Percentiles rank a stretch among this genome's conserved stretches.
Conservation (phyloP, 1,140 invertebrate genomes). For the Phortica variegata region DNA sequence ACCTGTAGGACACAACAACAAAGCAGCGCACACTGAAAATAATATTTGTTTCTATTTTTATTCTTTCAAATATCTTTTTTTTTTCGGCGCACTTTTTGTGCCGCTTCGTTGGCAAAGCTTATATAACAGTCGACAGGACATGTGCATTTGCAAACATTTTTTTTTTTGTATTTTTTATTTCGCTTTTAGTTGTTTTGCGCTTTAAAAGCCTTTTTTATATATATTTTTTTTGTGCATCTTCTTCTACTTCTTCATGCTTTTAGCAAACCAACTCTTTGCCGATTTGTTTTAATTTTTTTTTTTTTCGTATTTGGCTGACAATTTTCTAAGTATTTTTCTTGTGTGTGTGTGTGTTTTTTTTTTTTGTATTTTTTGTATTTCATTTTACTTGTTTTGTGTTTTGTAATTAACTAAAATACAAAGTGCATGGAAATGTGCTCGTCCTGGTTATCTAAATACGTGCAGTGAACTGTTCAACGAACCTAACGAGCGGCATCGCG, state of each 20-base stretch:
- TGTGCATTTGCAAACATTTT: neutral
- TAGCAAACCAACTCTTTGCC: too few relatives aligned
- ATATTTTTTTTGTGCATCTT: too few relatives aligned
- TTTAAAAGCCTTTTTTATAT: too few relatives aligned
- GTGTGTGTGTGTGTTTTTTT: slow-evolving; percentile 7
- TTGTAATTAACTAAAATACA: slow-evolving; percentile 47
- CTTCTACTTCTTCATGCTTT: neutral
- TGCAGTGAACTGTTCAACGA: too few relatives aligned
- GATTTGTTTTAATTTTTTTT: too few relatives aligned
- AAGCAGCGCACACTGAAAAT: too few relatives aligned
- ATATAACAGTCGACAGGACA: neutral
- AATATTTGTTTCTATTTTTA: neutral
- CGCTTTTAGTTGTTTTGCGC: too few relatives aligned
- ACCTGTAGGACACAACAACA: neutral
- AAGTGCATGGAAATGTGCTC: slow-evolving; percentile 15
- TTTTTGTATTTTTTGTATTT: slow-evolving; percentile 1
- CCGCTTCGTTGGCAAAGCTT: slow-evolving; percentile 5
- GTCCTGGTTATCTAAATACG: neutral
- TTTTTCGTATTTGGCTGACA: neutral
- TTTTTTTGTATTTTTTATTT: too few relatives aligned
- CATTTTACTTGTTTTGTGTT: slow-evolving; percentile 19
- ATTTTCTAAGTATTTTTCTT: slow-evolving; percentile 15
- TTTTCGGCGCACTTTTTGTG: slow-evolving; percentile 10
- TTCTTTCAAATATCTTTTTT: slow-evolving; percentile 9
- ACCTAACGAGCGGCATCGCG: neutral